A percentile compares a stretch with the other conserved stretches of the same genome.
phyloP scores from a whole-genome alignment of 35 echinoderm and acorn worm genomes.

The Apostichopus japonicus region DNA sequence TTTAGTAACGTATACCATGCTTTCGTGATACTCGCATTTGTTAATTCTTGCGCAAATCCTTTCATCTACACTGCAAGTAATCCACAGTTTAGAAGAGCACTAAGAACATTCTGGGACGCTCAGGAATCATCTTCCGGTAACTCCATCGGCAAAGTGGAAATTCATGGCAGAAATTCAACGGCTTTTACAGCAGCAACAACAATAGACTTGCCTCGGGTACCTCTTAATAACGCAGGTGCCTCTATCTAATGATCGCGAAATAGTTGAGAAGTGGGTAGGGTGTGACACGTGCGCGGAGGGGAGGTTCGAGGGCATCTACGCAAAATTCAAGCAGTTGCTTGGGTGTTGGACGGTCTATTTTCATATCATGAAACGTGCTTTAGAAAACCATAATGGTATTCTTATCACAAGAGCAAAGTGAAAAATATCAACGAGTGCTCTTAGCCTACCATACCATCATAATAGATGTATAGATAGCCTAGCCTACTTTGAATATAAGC shows the following conservation, averaged over 20 bases:
- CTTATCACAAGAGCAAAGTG: no score
- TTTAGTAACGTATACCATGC: conserved; percentile 37
- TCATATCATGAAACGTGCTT: no score
- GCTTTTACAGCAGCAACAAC: conserved; percentile 31
- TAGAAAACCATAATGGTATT: no score
- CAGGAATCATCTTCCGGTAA: neutral
- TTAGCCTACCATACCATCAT: no score
- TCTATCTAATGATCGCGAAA: neutral
- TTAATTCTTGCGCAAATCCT: conserved; percentile 82
- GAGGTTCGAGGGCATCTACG: no score
- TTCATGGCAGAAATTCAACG: conserved; percentile 5
- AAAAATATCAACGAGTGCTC: no score
- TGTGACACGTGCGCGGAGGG: no score
- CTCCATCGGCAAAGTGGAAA: neutral
- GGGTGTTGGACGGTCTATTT: no score
- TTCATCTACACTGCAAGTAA: conserved; percentile 78
- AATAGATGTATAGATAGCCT: no score
- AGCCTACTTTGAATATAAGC: no score
- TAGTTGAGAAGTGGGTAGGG: no score
- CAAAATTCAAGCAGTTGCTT: no score
- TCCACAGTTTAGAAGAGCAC: conserved; percentile 34
- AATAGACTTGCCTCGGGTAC: conserved; percentile 1
- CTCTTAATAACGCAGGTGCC: neutral
- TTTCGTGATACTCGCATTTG: conserved; percentile 67
- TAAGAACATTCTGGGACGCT: conserved; percentile 34